A percentile compares a stretch with the other conserved stretches of the same genome.
These are phyloP conservation scores for Odontomachus brunneus DNA, from an alignment of 1,140 invertebrate species.

Conservation along the genomic window DNA sequence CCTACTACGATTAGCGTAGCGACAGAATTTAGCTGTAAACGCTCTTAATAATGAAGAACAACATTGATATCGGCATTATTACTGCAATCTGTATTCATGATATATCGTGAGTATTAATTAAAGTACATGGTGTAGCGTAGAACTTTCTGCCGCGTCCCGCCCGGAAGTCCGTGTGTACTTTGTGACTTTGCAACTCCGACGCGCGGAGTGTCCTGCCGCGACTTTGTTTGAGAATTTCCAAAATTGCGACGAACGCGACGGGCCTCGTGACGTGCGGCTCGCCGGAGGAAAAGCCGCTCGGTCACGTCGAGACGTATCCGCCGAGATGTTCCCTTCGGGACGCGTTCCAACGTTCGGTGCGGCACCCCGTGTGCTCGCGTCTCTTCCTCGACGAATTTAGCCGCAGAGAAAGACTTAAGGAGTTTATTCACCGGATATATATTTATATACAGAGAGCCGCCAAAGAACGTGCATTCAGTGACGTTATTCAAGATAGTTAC, in stretches of 20 bases:
- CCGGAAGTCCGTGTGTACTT: background rate
- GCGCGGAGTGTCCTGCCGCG: background rate
- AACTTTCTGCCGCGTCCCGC: background rate
- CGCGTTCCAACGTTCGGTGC: too few relatives aligned
- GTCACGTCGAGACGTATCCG: too few relatives aligned
- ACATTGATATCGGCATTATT: constrained; percentile 18
- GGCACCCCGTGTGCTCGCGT: background rate
- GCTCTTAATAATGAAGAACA: constrained; percentile 9
- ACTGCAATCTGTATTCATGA: constrained; percentile 27
- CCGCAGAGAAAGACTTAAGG: background rate
- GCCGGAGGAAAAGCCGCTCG: too few relatives aligned
- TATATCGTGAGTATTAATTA: constrained; percentile 33
- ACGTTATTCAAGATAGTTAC: too few relatives aligned
- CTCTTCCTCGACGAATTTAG: background rate
- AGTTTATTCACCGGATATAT: too few relatives aligned
- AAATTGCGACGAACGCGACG: too few relatives aligned
- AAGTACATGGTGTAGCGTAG: constrained; percentile 10
- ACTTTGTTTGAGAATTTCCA: too few relatives aligned
- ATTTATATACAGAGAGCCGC: too few relatives aligned
- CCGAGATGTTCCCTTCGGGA: too few relatives aligned
- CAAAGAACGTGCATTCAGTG: too few relatives aligned
- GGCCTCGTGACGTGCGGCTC: too few relatives aligned
- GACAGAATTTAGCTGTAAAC: constrained; percentile 2
- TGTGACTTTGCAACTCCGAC: background rate
- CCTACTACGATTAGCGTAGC: constrained; percentile 5